Evolutionary conservation across 2,888 invertebrate genomes (phyloP), one percentile per base, ranked within the genome.

Genomic region (Calameuta pallipes): DNA sequence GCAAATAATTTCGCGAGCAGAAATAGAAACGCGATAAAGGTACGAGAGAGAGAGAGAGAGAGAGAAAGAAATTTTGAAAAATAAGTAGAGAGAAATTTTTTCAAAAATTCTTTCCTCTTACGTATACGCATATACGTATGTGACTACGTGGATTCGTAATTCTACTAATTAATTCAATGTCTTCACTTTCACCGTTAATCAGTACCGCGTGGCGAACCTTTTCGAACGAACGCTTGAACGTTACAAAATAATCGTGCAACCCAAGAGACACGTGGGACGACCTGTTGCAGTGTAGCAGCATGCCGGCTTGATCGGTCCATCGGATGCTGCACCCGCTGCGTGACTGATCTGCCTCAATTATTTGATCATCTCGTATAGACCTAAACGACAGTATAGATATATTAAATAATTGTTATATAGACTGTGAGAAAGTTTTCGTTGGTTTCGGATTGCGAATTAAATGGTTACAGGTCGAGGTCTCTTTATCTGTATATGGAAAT

Each of bases 341-440:
- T 76, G 73, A 81, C 82, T 82, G 82, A 82, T 82, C 82, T 81
- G 78, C 80, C 82, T 77, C 82, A 82, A 82, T 81, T 82, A 78
- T 79, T 77, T 56, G 41, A 56, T 56, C 41, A 56, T 56, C 41
- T 56, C 41, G 41, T 56, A 23, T 1, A 6, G 23, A 23, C 6
- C 41, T 56, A 56, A 56, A 56, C 41, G 41, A 56, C 41, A 23
- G 6, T 56, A 56, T 6, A 56, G 41, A 56, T 56, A 56, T 56
- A 56, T 56, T 56, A 15, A 56, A 56, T 56, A 23, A 56, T 56
- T 56, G 41, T 23, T 23, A 23, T 23, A 23, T 6, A 23, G 6
- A 23, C 41, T 56, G 41, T 56, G 41, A 56, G 41, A 56, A 56
- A 23, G 23, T 56, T 56, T 9, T 9, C 23, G 41, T 23, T 23